Evolutionary conservation across 1,140 invertebrate species (phyloP).

Genomic region (Sycobia sp.): DNA sequence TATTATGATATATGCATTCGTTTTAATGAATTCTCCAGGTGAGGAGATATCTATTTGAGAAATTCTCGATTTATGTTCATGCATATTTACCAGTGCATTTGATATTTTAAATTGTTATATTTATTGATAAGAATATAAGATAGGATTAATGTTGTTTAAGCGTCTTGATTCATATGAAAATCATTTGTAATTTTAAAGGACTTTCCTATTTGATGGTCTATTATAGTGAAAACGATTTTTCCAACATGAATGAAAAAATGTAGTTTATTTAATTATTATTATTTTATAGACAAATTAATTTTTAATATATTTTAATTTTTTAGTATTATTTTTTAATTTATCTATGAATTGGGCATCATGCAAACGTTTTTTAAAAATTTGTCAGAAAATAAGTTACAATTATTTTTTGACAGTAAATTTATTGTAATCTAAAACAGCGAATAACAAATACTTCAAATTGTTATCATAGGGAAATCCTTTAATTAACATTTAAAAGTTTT

Average conservation of each 20-base stretch:
- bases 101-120: slow-evolving; percentile 48
- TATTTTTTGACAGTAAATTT: too few relatives aligned
- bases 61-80: slow-evolving; percentile 15
- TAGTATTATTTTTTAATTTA: too few relatives aligned
- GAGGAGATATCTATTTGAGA: background rate
- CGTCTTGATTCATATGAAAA: slow-evolving; percentile 9
- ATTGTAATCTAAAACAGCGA: too few relatives aligned
- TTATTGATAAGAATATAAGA: slow-evolving; percentile 48
- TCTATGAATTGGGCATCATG: background rate
- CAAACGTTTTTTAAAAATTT: background rate
- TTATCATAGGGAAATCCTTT: too few relatives aligned
- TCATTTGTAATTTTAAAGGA: slow-evolving; percentile 27
- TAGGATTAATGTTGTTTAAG: slow-evolving; percentile 46
- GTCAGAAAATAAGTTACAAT: background rate
- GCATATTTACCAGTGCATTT: slow-evolving; percentile 41
- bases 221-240: too few relatives aligned
- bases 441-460: too few relatives aligned
- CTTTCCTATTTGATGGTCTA: too few relatives aligned
- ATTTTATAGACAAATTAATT: too few relatives aligned
- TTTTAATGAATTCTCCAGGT: slow-evolving; percentile 31
- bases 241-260: too few relatives aligned
- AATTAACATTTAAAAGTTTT: background rate
- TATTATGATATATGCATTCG: slow-evolving; percentile 35
- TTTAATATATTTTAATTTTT: too few relatives aligned
- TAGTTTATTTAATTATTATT: too few relatives aligned